Evolutionary conservation across 2,797 vertebrate species (phyloP).

Genomic region (Bradypus variegatus): DNA sequence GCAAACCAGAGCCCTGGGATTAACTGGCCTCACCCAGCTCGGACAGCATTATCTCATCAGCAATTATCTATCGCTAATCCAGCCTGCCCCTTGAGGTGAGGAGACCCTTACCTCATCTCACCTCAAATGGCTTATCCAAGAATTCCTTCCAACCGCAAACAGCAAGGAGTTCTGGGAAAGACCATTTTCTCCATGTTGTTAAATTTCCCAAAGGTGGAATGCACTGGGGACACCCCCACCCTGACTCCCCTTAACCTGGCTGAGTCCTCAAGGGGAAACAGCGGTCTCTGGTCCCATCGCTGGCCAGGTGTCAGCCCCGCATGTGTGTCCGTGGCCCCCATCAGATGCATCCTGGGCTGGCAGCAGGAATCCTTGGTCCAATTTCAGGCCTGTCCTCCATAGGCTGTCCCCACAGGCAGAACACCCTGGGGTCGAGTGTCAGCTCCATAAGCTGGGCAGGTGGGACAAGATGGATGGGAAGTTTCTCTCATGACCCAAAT

Average conservation of each 20-base stretch:
- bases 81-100: background rate
- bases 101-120: background rate
- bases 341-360: background rate
- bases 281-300: background rate
- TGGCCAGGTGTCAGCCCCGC: background rate
- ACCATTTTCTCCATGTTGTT: background rate
- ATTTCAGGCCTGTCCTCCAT: background rate
- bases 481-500: background rate
- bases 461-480: background rate
- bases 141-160: background rate
- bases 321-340: rapidly evolving
- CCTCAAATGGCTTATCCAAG: background rate
- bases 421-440: background rate
- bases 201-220: background rate
- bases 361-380: background rate
- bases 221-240: background rate
- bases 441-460: background rate
- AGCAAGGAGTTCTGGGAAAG: background rate
- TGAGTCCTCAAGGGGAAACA: background rate
- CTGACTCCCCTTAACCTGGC: background rate
- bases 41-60: background rate
- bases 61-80: background rate
- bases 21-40: background rate
- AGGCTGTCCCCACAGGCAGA: background rate
- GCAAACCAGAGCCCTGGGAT: background rate